These are phyloP conservation scores for Carduelis carduelis DNA, from an alignment of 2,797 vertebrate species.

Conservation along the genomic window DNA sequence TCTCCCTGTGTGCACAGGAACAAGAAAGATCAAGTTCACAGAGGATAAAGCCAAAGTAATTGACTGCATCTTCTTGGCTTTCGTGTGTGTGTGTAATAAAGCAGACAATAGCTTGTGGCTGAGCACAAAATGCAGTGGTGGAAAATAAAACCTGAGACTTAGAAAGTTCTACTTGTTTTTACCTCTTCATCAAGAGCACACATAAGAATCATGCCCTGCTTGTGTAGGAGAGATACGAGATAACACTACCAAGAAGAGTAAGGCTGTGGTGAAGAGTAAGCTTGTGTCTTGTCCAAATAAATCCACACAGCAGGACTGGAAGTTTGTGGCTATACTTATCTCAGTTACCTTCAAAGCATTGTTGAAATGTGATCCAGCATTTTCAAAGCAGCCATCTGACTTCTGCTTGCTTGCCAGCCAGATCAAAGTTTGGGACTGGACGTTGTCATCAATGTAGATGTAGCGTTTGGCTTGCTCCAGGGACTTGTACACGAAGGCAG, in stretches of 20 bases:
- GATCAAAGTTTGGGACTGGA: conserved; percentile 70
- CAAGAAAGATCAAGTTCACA: background rate
- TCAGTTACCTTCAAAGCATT: conserved; percentile 80
- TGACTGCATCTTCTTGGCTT: background rate
- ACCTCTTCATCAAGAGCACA: background rate
- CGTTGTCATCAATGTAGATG: conserved; percentile 75
- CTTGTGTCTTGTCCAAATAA: background rate
- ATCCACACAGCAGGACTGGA: background rate
- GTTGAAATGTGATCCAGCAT: conserved; percentile 80
- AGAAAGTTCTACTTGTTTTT: background rate
- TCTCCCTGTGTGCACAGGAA: background rate
- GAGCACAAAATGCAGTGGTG: background rate
- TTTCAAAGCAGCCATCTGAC: conserved; percentile 79
- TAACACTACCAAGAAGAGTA: background rate
- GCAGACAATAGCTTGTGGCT: background rate
- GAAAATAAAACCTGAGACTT: background rate
- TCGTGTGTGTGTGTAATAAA: fast-evolving
- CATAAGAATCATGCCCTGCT: background rate
- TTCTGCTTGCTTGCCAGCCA: conserved; percentile 79
- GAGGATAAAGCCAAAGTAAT: background rate
- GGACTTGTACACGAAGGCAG: conserved; percentile 84
- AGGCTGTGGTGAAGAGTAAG: background rate
- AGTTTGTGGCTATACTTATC: background rate
- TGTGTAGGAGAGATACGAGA: fast-evolving
- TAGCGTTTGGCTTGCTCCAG: conserved; percentile 74